Percentiles rank a stretch among this genome's conserved stretches.
phyloP scores from a whole-genome alignment of 1,140 invertebrate genomes.

The Danaus melanippus region DNA sequence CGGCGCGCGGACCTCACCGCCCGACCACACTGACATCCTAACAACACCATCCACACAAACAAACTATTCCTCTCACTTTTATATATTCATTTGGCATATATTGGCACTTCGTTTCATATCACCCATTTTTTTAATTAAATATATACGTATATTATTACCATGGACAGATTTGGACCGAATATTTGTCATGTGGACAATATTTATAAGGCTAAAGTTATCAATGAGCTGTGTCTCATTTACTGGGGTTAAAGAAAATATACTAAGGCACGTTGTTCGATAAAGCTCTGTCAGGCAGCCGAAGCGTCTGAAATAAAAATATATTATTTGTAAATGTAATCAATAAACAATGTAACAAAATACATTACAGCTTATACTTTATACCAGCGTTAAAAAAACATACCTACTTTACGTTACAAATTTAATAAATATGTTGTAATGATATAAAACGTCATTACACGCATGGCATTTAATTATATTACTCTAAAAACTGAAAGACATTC shows the following conservation, averaged over 20 bases:
- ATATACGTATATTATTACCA: constrained; percentile 5
- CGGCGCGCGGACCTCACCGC: constrained; percentile 38
- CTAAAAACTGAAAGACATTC: no score
- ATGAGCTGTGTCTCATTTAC: constrained; percentile 8
- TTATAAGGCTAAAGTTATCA: no score
- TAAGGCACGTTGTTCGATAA: constrained; percentile 54
- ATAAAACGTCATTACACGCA: no score
- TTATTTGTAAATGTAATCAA: no score
- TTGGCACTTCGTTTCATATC: constrained; percentile 9
- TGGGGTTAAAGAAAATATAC: constrained; percentile 32
- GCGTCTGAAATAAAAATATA: constrained; percentile 43
- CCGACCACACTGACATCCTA: constrained; percentile 66
- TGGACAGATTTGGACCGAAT: constrained; percentile 37
- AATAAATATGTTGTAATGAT: no score
- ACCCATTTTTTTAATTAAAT: no score
- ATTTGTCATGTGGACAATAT: constrained; percentile 24
- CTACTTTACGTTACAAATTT: no score
- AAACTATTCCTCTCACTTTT: no score
- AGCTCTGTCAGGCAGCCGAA: constrained; percentile 27
- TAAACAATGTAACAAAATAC: no score
- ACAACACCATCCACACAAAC: constrained; percentile 50
- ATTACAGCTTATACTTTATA: no score
- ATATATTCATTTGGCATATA: constrained; percentile 9
- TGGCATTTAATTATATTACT: no score
- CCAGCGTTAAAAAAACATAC: no score